Percentiles rank a stretch among this genome's conserved stretches.
Evolutionary conservation across 2,113 vertebrate genomes (phyloP).

Genomic region (Ranitomeya imitator): DNA sequence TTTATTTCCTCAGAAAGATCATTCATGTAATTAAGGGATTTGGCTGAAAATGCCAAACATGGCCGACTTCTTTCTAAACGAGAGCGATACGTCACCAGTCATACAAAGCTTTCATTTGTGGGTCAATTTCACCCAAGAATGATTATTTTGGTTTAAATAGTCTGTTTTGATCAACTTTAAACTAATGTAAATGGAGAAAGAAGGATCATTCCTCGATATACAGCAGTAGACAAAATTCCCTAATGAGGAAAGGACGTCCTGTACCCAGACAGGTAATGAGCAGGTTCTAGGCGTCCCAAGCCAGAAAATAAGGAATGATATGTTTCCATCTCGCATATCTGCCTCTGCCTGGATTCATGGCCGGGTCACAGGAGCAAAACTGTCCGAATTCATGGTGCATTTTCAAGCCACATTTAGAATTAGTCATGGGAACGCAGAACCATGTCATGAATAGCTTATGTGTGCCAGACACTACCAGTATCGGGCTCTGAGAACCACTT

Average conservation of each 20-base stretch:
- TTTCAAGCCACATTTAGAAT: constrained; percentile 54
- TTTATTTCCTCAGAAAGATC: no score
- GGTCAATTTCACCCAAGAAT: no score
- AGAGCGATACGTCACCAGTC: no score
- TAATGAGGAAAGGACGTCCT: neutral
- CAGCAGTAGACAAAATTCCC: neutral
- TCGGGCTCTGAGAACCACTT: constrained; percentile 47
- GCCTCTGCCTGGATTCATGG: constrained; percentile 27
- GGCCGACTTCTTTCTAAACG: no score
- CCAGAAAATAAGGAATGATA: neutral
- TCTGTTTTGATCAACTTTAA: no score
- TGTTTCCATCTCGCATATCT: constrained; percentile 4
- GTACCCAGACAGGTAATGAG: neutral
- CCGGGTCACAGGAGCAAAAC: constrained; percentile 53
- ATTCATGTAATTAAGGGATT: no score
- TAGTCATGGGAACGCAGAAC: constrained; percentile 54
- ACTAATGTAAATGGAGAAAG: neutral
- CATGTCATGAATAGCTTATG: constrained; percentile 51
- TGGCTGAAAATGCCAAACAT: no score
- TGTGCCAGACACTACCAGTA: constrained; percentile 50
- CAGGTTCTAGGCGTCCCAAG: neutral
- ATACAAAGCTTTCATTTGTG: no score
- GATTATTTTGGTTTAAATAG: no score
- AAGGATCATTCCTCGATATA: neutral
- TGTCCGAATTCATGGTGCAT: constrained; percentile 49